These are phyloP conservation scores for Sciaenops ocellatus DNA, from an alignment of 2,797 vertebrate species.

Conservation along the genomic window DNA sequence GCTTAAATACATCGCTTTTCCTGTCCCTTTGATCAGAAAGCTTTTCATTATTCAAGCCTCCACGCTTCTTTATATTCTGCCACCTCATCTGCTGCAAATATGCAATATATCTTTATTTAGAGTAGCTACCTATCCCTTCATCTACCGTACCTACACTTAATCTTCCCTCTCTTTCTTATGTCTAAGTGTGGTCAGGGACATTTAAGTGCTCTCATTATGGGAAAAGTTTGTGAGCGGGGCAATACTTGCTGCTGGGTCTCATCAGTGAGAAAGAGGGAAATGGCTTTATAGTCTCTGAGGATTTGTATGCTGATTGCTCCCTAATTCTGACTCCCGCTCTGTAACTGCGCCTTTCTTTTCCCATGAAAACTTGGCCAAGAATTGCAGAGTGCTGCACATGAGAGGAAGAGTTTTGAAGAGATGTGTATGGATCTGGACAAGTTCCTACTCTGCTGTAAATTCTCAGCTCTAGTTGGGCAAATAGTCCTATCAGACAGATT, in stretches of 20 bases:
- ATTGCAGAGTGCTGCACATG: conserved; percentile 30
- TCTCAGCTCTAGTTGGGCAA: conserved; percentile 29
- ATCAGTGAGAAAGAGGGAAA: conserved; percentile 79
- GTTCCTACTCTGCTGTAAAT: conserved; percentile 58
- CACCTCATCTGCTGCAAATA: conserved; percentile 74
- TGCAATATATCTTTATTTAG: conserved; percentile 80
- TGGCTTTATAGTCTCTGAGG: conserved; percentile 79
- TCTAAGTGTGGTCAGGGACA: conserved; percentile 63
- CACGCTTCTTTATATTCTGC: conserved; percentile 68
- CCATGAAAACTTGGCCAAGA: conserved; percentile 80
- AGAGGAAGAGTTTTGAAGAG: conserved; percentile 56
- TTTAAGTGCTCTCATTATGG: conserved; percentile 71
- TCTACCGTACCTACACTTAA: conserved; percentile 57
- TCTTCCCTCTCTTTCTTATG: conserved; percentile 39
- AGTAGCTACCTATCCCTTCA: conserved; percentile 67
- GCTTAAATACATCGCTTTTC: conserved; percentile 88
- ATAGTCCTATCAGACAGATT: conserved; percentile 49
- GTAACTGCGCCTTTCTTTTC: conserved; percentile 71
- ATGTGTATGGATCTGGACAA: conserved; percentile 65
- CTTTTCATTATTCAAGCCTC: conserved; percentile 81
- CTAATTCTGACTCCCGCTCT: conserved; percentile 76
- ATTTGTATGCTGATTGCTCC: conserved; percentile 82
- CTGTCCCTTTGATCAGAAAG: conserved; percentile 82
- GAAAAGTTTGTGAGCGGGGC: conserved; percentile 68
- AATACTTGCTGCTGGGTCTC: conserved; percentile 79